These are phyloP conservation scores for Pardalotus punctatus DNA, from an alignment of 2,113 vertebrate species.

Conservation along the genomic window DNA sequence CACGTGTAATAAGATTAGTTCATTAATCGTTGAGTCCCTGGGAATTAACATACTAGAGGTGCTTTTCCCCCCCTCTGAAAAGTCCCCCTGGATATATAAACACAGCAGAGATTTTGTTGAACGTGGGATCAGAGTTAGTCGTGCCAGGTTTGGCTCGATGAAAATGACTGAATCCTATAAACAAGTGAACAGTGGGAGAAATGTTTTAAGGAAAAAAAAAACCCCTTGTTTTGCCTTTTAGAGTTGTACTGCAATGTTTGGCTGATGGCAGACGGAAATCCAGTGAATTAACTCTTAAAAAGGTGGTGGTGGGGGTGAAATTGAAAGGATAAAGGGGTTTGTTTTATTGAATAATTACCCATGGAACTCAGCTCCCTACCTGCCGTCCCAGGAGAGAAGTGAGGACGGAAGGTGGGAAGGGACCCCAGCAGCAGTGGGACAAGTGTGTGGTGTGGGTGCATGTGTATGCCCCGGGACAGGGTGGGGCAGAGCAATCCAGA, in stretches of 20 bases:
- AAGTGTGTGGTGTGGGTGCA: not conserved
- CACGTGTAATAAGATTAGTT: slow-evolving; percentile 57
- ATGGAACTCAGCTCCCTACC: not conserved
- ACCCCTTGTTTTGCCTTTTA: slow-evolving; percentile 32
- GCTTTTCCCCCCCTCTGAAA: slow-evolving; percentile 16
- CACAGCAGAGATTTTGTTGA: slow-evolving; percentile 35
- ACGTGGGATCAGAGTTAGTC: not conserved
- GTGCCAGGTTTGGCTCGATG: slow-evolving; percentile 38
- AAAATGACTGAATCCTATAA: slow-evolving; percentile 37
- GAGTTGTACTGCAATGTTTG: slow-evolving; percentile 1
- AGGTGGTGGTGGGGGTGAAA: accelerated
- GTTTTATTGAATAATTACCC: not conserved
- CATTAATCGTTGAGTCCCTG: slow-evolving; percentile 32
- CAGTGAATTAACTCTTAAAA: not conserved
- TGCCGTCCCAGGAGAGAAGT: not conserved
- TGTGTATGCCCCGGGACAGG: accelerated
- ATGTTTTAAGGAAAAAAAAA: not conserved
- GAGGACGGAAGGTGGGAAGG: not conserved
- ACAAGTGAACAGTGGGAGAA: slow-evolving; percentile 44
- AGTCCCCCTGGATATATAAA: slow-evolving; percentile 47
- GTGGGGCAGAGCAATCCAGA: accelerated
- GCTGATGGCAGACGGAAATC: not conserved
- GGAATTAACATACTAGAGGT: slow-evolving; percentile 55
- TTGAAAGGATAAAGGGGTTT: not conserved
- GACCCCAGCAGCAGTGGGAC: not conserved